Conservation (phyloP, 2,888 invertebrate genomes). For the Synergus laeviventris region DNA sequence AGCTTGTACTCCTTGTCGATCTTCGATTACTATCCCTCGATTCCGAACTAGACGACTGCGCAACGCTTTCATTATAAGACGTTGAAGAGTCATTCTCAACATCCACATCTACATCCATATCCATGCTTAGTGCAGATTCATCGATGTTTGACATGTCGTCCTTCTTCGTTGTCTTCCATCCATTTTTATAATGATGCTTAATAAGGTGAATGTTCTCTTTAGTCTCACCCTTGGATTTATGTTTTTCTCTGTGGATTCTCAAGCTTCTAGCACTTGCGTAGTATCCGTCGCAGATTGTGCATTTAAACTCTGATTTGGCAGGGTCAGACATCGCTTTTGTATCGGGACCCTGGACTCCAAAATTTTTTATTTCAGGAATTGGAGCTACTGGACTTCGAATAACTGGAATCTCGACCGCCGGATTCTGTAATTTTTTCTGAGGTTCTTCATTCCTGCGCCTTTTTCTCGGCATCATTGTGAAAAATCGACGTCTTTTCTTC, state of each 20-base stretch:
- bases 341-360: background rate
- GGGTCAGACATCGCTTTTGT: background rate
- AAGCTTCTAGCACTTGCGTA: conserved; percentile 48
- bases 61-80: background rate
- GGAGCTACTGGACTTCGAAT: background rate
- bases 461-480: background rate
- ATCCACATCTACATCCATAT: conserved; percentile 18
- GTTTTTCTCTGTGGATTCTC: conserved; percentile 51
- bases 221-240: conserved; percentile 59
- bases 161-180: background rate
- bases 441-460: background rate
- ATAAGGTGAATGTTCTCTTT: conserved; percentile 58
- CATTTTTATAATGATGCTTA: conserved; percentile 54
- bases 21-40: conserved; percentile 5
- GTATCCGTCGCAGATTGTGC: conserved; percentile 57
- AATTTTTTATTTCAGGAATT: conserved; percentile 3
- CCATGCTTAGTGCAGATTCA: background rate
- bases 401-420: background rate
- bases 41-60: conserved; percentile 19
- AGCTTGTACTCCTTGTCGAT: conserved; percentile 15
- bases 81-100: conserved; percentile 24
- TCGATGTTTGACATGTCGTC: background rate
- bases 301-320: conserved; percentile 31
- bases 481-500: conserved; percentile 13
- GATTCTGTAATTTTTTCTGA: background rate